Percentiles rank a stretch among this genome's conserved stretches.
Evolutionary conservation across 1,140 invertebrate species (phyloP).

Genomic region (Holcopasites calliopsidis): DNA sequence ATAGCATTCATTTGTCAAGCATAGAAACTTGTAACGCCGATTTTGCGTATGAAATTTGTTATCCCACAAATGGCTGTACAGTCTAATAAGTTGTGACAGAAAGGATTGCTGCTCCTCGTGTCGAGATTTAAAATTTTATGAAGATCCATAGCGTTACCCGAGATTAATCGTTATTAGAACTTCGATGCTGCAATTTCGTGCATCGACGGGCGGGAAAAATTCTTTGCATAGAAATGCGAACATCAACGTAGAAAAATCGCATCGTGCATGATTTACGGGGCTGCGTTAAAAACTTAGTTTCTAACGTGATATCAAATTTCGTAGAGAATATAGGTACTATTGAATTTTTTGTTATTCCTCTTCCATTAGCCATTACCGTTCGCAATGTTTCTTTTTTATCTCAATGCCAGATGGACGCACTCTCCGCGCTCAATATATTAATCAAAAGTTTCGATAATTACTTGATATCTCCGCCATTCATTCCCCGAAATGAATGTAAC

Average conservation of each 20-base stretch:
- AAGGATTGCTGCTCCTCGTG: too few relatives aligned
- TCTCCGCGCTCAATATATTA: neutral
- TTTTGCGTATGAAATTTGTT: too few relatives aligned
- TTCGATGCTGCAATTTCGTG: conserved; percentile 54
- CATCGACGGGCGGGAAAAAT: conserved; percentile 49
- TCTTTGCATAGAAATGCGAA: neutral
- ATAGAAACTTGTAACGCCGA: too few relatives aligned
- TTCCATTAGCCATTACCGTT: too few relatives aligned
- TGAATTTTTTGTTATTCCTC: too few relatives aligned
- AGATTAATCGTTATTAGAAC: neutral
- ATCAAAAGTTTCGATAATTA: neutral
- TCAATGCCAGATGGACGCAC: too few relatives aligned
- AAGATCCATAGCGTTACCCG: conserved; percentile 20
- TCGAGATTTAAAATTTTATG: conserved; percentile 24
- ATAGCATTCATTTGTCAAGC: too few relatives aligned
- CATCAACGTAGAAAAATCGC: neutral
- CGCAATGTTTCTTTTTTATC: too few relatives aligned
- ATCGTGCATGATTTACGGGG: conserved; percentile 27
- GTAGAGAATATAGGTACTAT: too few relatives aligned
- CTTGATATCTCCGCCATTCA: neutral
- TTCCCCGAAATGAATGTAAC: neutral
- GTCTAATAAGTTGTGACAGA: too few relatives aligned
- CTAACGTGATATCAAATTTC: neutral
- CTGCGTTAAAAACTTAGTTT: too few relatives aligned
- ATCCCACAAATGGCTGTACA: neutral